Base-by-base conservation (phyloP, 2,888 invertebrate genomes). In the Acholoe squamosa region DNA sequence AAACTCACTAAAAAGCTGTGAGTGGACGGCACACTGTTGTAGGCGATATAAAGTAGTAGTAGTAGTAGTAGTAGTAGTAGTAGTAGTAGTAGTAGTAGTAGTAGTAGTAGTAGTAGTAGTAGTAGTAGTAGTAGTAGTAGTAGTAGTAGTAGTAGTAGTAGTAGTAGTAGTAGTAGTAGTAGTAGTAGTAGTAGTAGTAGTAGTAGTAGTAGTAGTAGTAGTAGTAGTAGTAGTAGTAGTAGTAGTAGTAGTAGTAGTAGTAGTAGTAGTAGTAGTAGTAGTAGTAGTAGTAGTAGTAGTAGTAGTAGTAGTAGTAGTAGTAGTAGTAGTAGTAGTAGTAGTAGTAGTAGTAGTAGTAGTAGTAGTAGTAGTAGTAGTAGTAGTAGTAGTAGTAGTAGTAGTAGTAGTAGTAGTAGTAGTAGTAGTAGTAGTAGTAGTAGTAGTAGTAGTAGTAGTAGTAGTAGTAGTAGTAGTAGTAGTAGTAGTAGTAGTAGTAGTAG, bases 401-500 rank as follows among this genome's bases (percentile, higher is more conserved):
- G 61, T 61, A n/a, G 61, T 61, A n/a, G 61, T 61, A n/a, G 61
- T 16, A 31, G 12, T 1, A 31, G 12, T 1, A 31, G 12, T 1
- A 31, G 12, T 16, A 31, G 12, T 1, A 31, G 12, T 16, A 31
- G 0, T 89, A 19, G 77, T 89, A 22, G 77, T 71, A 43, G 33
- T 89, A 51, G 51, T 51, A 28, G 51, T 90, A 89, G 80, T 90
- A 90, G 90, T 76, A 86, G 86, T 90, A 67, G 84, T 71, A 56
- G 28, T 88, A 19, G 71, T 25, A 14, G 67, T 14, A 0, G 89
- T 56, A 89, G 89, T 91, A 25, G 84, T 89, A 25, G 76, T 91
- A 61, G 91, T 91, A 89, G 90, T 84, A 61, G 80, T 91, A 89
- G 89, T 91, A 80, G 89, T 91, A 89, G 77, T 91, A 77, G 89